Base-by-base conservation (phyloP, 1,140 invertebrate genomes). In the Bombus terrestris region DNA sequence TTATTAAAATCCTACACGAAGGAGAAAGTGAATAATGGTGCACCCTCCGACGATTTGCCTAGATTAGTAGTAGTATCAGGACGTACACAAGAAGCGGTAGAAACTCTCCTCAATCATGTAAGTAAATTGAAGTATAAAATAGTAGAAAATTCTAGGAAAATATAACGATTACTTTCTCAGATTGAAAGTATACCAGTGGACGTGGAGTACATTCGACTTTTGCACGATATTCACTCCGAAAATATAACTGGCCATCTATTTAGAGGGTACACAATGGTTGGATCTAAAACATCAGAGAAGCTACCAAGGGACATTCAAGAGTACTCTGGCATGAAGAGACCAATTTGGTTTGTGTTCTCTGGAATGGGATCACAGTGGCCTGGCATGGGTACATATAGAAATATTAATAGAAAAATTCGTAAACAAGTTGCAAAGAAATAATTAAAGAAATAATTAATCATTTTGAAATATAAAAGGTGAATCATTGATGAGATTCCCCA, bases 61-160 rank as follows among this genome's bases (percentile, higher is more conserved):
- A 94, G 97, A 86, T 90, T 98, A n/a, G 95, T 97, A 5, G 93
- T 95, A 3, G 96, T 96, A 62, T 97, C 96, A 83, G 97, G 97
- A 35, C 95, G 98, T 86, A 97, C 97, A 47, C 96, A 97, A 91
- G 96, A 98, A 82, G 97, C 97, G 6, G 96, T 99, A 0, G 95
- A 96, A 62, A 92, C 93, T 74, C 95, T 99, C 66, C 94, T 99
- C 13, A 94, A 97, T 84, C 96, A 97, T 80, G 93, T 98, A 90
- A 91, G 93, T 91, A 73, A 75, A 71, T 35, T 41, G 0, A 22
- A 41, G 0, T 22, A 4, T 32, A 41, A 3, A 59, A n/a, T 8
- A 22, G 47, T 22, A 53, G 47, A 3, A 9, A 12, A 13, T n/a
- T 25, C 0, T 28, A 13, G n/a, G 35, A 39, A 10, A 41, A 28